Conservation (phyloP, 1,140 invertebrate genomes). For the Drosophila aff. region DNA sequence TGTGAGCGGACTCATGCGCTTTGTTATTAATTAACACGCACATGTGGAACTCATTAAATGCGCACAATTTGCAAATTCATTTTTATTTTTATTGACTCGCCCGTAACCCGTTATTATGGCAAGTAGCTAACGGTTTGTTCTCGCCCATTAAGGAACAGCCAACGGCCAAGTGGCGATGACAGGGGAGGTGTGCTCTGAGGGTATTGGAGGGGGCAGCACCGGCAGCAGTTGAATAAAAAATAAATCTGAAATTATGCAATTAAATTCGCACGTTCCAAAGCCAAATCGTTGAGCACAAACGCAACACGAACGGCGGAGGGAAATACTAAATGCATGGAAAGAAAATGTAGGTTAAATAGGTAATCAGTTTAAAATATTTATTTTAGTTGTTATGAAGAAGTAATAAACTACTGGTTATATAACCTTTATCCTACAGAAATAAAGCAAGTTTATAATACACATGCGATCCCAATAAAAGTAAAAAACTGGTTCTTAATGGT, state of each 20-base stretch:
- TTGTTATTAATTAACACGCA: constrained; percentile 74
- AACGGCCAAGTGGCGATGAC: constrained; percentile 18
- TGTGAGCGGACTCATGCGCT: constrained; percentile 19
- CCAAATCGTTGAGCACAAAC: constrained; percentile 35
- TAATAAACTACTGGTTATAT: not conserved
- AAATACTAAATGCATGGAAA: constrained; percentile 1
- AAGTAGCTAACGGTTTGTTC: constrained; percentile 53
- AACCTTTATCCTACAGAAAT: not conserved
- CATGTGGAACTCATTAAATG: constrained; percentile 73
- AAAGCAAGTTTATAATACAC: not conserved
- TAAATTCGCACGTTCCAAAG: constrained; percentile 54
- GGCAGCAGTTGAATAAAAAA: constrained; percentile 60
- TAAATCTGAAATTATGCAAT: constrained; percentile 78
- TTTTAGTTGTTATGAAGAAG: not conserved
- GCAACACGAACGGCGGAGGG: not conserved
- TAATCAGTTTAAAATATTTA: not conserved
- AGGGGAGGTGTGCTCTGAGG: not conserved
- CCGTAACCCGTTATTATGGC: constrained; percentile 34
- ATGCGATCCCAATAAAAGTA: not conserved
- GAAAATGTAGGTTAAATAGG: not conserved
- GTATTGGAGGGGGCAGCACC: not conserved
- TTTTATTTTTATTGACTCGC: constrained; percentile 77
- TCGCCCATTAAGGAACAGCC: constrained; percentile 41
- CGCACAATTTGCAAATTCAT: constrained; percentile 71
- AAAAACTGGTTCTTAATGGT: not conserved